Evolutionary conservation across 2,888 invertebrate species (phyloP).

Genomic region (Pyrrhia umbra): DNA sequence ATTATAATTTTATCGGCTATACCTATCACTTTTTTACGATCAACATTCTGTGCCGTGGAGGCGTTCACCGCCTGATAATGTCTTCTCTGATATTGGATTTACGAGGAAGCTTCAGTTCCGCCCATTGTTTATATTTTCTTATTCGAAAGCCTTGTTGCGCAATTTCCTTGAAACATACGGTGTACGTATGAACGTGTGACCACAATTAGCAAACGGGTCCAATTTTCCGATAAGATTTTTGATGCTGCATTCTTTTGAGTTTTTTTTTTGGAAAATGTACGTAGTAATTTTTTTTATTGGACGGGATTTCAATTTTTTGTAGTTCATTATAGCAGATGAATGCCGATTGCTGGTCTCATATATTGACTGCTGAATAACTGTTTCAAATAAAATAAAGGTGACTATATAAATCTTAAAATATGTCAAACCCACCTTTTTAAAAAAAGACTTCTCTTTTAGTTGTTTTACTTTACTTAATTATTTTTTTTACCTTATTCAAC

Average conservation of each 20-base stretch:
- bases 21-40: constrained; percentile 58
- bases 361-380: too few species aligned
- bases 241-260: constrained; percentile 13
- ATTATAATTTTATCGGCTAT: constrained; percentile 54
- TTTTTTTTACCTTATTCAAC: too few species aligned
- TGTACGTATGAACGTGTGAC: constrained; percentile 34
- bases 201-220: constrained; percentile 48
- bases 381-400: too few species aligned
- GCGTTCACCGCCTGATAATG: constrained; percentile 57
- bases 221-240: constrained; percentile 26
- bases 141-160: constrained; percentile 64
- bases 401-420: too few species aligned
- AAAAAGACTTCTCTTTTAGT: too few species aligned
- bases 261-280: background rate
- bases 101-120: constrained; percentile 53
- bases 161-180: constrained; percentile 55
- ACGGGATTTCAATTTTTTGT: constrained; percentile 1
- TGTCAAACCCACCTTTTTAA: too few species aligned
- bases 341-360: too few species aligned
- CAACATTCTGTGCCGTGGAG: constrained; percentile 42
- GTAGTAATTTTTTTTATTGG: constrained; percentile 5
- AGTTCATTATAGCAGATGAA: background rate
- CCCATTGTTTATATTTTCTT: constrained; percentile 69
- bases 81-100: constrained; percentile 65
- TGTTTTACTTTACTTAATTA: too few species aligned